phyloP scores from a whole-genome alignment of 2,113 vertebrate genomes.

The Rhabdornis inornatus region DNA sequence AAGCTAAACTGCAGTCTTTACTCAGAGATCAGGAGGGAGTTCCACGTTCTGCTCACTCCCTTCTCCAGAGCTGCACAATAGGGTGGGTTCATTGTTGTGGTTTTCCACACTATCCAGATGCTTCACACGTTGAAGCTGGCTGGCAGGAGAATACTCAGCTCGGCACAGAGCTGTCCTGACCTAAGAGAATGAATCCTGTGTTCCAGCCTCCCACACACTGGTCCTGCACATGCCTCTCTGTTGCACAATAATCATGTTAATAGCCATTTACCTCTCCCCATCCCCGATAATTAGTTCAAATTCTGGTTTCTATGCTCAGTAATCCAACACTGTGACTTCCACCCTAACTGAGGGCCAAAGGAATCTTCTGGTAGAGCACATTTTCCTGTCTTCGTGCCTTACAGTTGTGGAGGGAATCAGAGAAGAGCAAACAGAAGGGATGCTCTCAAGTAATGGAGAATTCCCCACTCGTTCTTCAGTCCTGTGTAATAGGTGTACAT shows the following conservation, averaged over 20 bases:
- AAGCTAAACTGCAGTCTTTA: not conserved
- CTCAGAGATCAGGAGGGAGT: not conserved
- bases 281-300: not conserved
- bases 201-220: conserved; percentile 13
- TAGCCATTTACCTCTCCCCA: not conserved
- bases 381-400: not conserved
- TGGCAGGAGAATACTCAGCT: not conserved
- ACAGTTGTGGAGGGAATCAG: not conserved
- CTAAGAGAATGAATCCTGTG: not conserved
- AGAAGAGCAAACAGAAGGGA: not conserved
- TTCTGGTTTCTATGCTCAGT: not conserved
- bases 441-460: not conserved
- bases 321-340: not conserved
- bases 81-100: not conserved
- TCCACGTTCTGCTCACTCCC: not conserved
- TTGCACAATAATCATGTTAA: not conserved
- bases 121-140: not conserved
- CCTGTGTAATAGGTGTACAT: not conserved
- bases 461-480: not conserved
- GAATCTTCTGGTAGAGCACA: not conserved
- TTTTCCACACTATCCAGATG: not conserved
- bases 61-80: not conserved
- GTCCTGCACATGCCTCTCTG: not conserved
- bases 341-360: not conserved
- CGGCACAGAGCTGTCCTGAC: not conserved